Evolutionary conservation across 2,888 invertebrate genomes (phyloP).

Genomic region (Chironomus tentans): DNA sequence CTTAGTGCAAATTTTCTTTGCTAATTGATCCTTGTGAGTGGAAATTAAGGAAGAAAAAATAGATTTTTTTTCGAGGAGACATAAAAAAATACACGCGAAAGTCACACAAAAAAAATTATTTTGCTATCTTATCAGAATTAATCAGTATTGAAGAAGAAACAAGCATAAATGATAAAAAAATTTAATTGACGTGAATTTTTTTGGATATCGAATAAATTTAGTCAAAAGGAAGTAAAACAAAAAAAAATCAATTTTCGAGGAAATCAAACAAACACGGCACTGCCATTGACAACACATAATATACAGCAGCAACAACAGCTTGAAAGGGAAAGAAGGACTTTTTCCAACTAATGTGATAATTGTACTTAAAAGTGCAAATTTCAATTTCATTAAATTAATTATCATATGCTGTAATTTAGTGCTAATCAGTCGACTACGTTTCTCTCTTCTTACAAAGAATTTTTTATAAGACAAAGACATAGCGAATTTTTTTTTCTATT

Average conservation of each 20-base stretch:
- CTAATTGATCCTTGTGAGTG: not conserved
- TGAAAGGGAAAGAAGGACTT: not conserved
- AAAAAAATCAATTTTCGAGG: constrained; percentile 16
- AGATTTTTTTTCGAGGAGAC: not conserved
- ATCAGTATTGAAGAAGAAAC: not conserved
- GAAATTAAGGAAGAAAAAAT: not conserved
- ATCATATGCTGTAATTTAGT: not conserved
- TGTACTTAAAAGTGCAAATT: too few relatives aligned
- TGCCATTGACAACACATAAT: constrained; percentile 21
- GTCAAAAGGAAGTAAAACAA: not conserved
- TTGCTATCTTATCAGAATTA: constrained; percentile 18
- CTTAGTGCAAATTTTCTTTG: not conserved
- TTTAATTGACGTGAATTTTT: not conserved
- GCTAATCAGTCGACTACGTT: too few relatives aligned
- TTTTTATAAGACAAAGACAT: too few relatives aligned
- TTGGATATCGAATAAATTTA: not conserved
- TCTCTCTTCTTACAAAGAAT: too few relatives aligned
- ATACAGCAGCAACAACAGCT: not conserved
- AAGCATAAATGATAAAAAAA: not conserved
- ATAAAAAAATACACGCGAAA: not conserved
- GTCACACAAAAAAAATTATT: not conserved
- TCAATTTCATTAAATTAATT: not conserved
- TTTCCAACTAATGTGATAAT: not conserved
- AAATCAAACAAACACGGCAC: constrained; percentile 18
- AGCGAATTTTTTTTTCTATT: too few relatives aligned